phyloP scores from a whole-genome alignment of 2,888 invertebrate genomes.

The Bugula neritina region DNA sequence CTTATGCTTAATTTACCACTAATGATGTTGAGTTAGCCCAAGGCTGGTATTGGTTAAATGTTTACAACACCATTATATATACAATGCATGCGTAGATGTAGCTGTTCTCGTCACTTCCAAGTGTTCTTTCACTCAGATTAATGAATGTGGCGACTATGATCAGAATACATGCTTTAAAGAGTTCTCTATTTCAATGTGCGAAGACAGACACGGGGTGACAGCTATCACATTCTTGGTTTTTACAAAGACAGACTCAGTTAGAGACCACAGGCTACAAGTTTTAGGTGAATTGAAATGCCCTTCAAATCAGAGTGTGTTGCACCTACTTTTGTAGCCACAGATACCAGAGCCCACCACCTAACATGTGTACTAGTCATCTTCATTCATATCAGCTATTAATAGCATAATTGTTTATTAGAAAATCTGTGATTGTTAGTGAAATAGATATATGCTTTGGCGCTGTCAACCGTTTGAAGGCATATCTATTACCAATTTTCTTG shows the following conservation, averaged over 20 bases:
- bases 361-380: neutral
- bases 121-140: slow-evolving; percentile 13
- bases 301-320: neutral
- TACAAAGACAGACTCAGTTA: neutral
- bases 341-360: neutral
- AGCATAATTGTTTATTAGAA: slow-evolving; percentile 19
- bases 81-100: too few species aligned
- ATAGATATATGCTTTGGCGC: slow-evolving; percentile 21
- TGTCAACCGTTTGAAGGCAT: slow-evolving; percentile 22
- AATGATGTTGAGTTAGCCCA: neutral
- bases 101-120: neutral
- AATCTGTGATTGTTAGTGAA: slow-evolving; percentile 24
- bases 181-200: neutral
- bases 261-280: neutral
- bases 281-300: neutral
- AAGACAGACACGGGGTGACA: neutral
- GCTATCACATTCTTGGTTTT: neutral
- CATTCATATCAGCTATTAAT: neutral
- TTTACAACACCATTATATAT: neutral
- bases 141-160: slow-evolving; percentile 18
- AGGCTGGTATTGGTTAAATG: neutral
- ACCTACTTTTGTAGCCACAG: neutral
- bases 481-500: slow-evolving; percentile 12
- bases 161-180: neutral
- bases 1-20: slow-evolving; percentile 20